These are phyloP conservation scores for Psephotus haematonotus DNA, from an alignment of 2,113 vertebrate genomes.

Conservation along the genomic window DNA sequence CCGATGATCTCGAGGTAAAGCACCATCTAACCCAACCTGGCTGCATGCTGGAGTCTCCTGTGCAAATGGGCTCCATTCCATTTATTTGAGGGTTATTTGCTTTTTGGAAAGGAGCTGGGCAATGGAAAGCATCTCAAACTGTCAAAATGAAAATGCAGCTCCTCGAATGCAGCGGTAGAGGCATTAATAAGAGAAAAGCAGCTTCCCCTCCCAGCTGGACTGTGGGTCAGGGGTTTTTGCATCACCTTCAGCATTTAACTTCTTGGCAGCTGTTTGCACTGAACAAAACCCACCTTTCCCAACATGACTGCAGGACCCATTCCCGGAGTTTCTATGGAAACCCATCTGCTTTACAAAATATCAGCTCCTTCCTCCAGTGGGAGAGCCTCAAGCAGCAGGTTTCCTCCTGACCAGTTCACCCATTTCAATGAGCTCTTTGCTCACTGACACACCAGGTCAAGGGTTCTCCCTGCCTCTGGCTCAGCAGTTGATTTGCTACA, in stretches of 20 bases:
- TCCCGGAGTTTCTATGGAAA: conserved; percentile 43
- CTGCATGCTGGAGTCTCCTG: not conserved
- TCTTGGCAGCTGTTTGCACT: not conserved
- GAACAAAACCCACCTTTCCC: not conserved
- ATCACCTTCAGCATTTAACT: not conserved
- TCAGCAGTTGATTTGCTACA: not conserved
- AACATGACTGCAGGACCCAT: not conserved
- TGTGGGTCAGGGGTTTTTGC: not conserved
- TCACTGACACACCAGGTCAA: not conserved
- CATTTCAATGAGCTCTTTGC: not conserved
- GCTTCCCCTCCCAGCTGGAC: not conserved
- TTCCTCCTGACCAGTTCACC: not conserved
- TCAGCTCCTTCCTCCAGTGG: not conserved
- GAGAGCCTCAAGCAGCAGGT: not conserved
- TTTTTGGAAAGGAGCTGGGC: not conserved
- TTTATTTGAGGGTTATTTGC: not conserved
- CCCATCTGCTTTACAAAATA: conserved; percentile 18
- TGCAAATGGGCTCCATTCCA: not conserved
- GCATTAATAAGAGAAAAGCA: not conserved
- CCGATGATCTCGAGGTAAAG: not conserved
- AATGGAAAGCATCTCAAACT: not conserved
- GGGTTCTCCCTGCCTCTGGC: fast-evolving
- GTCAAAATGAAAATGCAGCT: not conserved
- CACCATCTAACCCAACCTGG: not conserved
- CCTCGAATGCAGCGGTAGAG: not conserved